Evolutionary conservation across 2,888 invertebrate species (phyloP).

Genomic region (Aethes cnicana): DNA sequence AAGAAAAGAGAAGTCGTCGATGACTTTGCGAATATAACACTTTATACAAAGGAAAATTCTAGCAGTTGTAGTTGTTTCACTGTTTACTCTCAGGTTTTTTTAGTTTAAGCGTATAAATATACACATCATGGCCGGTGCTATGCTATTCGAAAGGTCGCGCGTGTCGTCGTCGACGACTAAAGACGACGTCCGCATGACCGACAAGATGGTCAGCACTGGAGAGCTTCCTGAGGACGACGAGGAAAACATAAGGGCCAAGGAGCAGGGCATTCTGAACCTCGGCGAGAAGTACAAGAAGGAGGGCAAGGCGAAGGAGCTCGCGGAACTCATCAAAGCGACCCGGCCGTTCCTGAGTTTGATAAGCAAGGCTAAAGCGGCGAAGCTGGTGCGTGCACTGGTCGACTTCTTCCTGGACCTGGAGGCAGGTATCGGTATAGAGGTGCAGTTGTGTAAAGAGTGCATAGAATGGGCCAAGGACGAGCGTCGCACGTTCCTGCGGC

Average conservation of each 20-base stretch:
- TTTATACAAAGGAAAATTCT: conserved; percentile 80
- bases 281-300: conserved; percentile 96
- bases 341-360: conserved; percentile 97
- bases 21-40: conserved; percentile 80
- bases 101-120: conserved; percentile 76
- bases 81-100: conserved; percentile 61
- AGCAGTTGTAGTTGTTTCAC: conserved; percentile 67
- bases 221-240: conserved; percentile 92
- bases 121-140: conserved; percentile 92
- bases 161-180: conserved; percentile 88
- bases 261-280: conserved; percentile 95
- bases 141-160: conserved; percentile 93
- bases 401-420: conserved; percentile 99
- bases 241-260: conserved; percentile 94
- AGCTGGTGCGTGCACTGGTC: conserved; percentile 97
- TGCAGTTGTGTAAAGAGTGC: conserved; percentile 96
- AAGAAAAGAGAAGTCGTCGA: conserved; percentile 65
- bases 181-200: conserved; percentile 87
- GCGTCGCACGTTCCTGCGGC: conserved; percentile 97
- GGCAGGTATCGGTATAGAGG: conserved; percentile 97
- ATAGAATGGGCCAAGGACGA: conserved; percentile 99
- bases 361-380: conserved; percentile 99
- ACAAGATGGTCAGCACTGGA: conserved; percentile 90
- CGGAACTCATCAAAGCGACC: conserved; percentile 96
- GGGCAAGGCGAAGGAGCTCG: conserved; percentile 95